Percentiles rank a stretch among this genome's conserved stretches.
Conservation (phyloP, 2,797 vertebrate genomes). For the Psittacula echo region DNA sequence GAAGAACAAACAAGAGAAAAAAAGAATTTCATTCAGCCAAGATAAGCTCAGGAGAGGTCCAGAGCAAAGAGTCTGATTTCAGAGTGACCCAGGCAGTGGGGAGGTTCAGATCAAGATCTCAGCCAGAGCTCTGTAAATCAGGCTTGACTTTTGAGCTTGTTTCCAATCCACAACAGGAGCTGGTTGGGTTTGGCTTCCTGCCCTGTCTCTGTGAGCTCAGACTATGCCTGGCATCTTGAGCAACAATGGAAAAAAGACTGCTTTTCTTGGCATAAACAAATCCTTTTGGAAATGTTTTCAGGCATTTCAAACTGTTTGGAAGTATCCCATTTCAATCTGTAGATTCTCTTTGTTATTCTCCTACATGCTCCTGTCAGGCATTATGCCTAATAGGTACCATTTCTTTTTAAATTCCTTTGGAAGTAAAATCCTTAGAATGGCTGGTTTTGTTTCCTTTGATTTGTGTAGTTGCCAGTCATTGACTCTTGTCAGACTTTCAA, state of each 20-base stretch:
- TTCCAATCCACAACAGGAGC: neutral
- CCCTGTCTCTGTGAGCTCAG: neutral
- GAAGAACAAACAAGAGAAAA: neutral
- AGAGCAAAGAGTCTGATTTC: neutral
- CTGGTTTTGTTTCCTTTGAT: conserved; percentile 2
- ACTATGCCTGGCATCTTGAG: neutral
- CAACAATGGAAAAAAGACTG: neutral
- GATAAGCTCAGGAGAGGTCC: neutral
- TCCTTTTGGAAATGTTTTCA: conserved; percentile 10
- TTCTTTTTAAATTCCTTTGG: conserved; percentile 4
- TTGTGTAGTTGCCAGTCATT: neutral
- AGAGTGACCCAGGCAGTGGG: neutral
- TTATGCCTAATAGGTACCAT: neutral
- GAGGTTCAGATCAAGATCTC: conserved; percentile 1
- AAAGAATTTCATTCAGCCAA: neutral
- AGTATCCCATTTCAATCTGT: neutral
- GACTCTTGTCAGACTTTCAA: neutral
- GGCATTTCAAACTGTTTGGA: neutral
- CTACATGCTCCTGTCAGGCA: neutral
- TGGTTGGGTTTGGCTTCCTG: neutral
- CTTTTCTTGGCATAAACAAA: neutral
- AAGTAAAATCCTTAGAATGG: conserved; percentile 37
- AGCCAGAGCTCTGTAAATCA: neutral
- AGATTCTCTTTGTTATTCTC: neutral
- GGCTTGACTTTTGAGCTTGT: neutral